Evolutionary conservation across 2,797 vertebrate genomes (phyloP).

Genomic region (Myotis daubentonii): DNA sequence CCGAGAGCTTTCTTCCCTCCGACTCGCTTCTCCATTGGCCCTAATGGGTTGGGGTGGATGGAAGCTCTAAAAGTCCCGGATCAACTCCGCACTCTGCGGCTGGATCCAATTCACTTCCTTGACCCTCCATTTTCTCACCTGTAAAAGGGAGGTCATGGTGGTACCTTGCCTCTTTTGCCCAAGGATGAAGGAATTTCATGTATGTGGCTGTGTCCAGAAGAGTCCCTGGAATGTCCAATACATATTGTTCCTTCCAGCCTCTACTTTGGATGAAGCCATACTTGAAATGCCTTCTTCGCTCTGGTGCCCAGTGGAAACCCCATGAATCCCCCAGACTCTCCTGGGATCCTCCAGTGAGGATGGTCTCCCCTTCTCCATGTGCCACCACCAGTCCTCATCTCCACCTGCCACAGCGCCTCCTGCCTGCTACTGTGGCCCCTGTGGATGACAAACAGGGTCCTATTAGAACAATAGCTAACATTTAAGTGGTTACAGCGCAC

Average conservation of each 20-base stretch:
- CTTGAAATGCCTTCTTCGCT: background rate
- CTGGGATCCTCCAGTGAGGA: background rate
- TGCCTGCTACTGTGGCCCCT: no score
- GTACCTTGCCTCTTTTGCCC: background rate
- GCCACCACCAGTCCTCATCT: background rate
- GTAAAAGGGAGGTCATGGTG: background rate
- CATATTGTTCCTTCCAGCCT: no score
- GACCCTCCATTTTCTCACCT: background rate
- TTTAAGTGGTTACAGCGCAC: background rate
- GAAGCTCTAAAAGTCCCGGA: background rate
- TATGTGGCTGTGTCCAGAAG: background rate
- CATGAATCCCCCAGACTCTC: background rate
- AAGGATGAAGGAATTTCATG: background rate
- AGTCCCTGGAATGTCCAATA: background rate
- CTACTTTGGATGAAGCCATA: background rate
- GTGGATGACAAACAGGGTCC: background rate
- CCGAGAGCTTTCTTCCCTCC: background rate
- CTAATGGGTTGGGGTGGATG: no score
- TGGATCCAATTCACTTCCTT: background rate
- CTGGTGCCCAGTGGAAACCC: no score
- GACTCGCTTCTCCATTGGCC: background rate
- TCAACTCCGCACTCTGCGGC: background rate
- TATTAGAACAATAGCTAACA: background rate
- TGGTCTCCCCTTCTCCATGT: background rate
- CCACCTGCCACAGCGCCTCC: background rate